These are phyloP conservation scores for Triplophysa rosa DNA, from an alignment of 2,113 vertebrate species.

Conservation along the genomic window DNA sequence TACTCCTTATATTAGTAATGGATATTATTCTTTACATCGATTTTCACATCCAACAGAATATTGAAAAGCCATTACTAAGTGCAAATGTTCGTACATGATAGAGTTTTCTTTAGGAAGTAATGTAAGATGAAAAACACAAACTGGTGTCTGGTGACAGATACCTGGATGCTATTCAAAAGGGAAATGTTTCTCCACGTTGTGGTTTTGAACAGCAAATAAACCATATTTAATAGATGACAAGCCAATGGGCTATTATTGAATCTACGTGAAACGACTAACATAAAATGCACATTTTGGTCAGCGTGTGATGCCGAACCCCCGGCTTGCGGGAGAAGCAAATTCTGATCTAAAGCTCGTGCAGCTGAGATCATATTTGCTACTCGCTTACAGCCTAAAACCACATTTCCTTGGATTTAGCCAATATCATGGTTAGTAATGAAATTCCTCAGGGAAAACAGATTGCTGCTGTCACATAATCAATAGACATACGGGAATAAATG, in stretches of 20 bases:
- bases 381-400: slow-evolving; percentile 52
- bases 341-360: slow-evolving; percentile 42
- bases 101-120: slow-evolving; percentile 33
- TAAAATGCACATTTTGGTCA: slow-evolving; percentile 36
- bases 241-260: slow-evolving; percentile 35
- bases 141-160: slow-evolving; percentile 51
- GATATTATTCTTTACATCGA: slow-evolving; percentile 30
- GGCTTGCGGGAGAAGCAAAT: slow-evolving; percentile 27
- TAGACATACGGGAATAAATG: slow-evolving; percentile 58
- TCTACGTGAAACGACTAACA: slow-evolving; percentile 37
- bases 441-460: slow-evolving; percentile 57
- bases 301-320: slow-evolving; percentile 23
- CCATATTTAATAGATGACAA: slow-evolving; percentile 43
- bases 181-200: slow-evolving; percentile 39
- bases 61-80: slow-evolving; percentile 55
- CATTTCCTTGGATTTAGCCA: slow-evolving; percentile 53
- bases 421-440: slow-evolving; percentile 54
- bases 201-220: slow-evolving; percentile 45
- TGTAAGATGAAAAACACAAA: slow-evolving; percentile 52
- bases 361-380: slow-evolving; percentile 47
- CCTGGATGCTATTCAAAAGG: slow-evolving; percentile 46
- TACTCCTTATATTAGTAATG: not conserved
- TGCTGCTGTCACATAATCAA: slow-evolving; percentile 58
- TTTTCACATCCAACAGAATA: slow-evolving; percentile 31
- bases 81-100: slow-evolving; percentile 34